Evolutionary conservation across 2,113 vertebrate genomes (phyloP), one percentile per base, ranked within the genome.

Genomic region (Corythoichthys intestinalis): DNA sequence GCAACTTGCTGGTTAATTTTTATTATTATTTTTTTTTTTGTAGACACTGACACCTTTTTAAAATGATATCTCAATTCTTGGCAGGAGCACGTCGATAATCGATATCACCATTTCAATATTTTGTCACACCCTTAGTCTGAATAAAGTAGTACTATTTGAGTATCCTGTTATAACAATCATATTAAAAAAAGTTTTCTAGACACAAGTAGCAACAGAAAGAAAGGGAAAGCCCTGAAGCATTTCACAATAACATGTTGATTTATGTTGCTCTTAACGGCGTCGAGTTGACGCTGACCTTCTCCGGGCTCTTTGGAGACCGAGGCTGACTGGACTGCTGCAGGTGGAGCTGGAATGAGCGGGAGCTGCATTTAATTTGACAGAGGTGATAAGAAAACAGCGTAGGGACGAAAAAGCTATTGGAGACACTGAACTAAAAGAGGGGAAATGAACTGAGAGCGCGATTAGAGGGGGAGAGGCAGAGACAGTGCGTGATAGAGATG

Each of bases 401-500:
- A 46, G 50, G n/a, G 28, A 54, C 44, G n/a, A 39, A 57, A 50
- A 63, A 47, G 11, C n/a, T 8, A 41, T 39, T 57, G 9, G 12
- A 67, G 37, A 53, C 11, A 44, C 52, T 41, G 17, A 65, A 49
- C 4, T 3, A 2, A 37, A 44, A 41, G 65, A 66, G 72, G 39
- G 35, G 37, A 34, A 62, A 48, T 58, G 47, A 66, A 69, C 58
- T 10, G 63, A 35, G 41, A 41, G 15, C 8, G 39, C 39, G 11
- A 65, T 65, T 65, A 15, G 35, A 50, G 50, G 6, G 50, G 17
- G 50, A 52, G 6, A 52, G 50, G 15, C 3, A 50, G 14, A 50
- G 49, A 15, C 62, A 59, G 70, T 0, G 35, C 7, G n/a, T 57
- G 56, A 78, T 52, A 68, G 63, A 34, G 71, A 66, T 74, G 84